Evolutionary conservation across 2,113 vertebrate species (phyloP), one percentile per base, ranked within the genome.

Genomic region (Petromus typicus): DNA sequence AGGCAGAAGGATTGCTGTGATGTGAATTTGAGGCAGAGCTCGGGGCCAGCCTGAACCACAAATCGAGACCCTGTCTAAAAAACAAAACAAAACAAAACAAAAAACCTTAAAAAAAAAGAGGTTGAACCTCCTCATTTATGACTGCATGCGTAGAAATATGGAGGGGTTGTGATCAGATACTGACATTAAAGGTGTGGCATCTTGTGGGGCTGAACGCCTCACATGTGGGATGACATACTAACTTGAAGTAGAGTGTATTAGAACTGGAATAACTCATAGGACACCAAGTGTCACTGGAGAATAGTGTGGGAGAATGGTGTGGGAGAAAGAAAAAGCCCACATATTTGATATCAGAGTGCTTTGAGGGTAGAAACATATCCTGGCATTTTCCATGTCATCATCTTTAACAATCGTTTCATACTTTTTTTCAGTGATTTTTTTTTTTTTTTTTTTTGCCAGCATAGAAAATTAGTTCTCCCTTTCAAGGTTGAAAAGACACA

Each of bases 401-500:
- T 61, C 91, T 96, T 96, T 69, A 92, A 88, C 34, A 51, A 76
- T 59, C 79, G 91, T 86, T 90, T 90, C 95, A 93, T 59, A 94
- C 2, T 7, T 25, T 89, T 92, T 91, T 90, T 32, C 9, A 59
- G 7, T 13, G 18, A 32, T 7, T 32, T 25, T 4, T 9, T 17
- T 18, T 25, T 25, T 43, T 10, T 43, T 64, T 37, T 54, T 12
- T 75, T 57, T 89, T 45, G n/a, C 64, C 12, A 45, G 16, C 56
- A 43, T 13, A 83, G 63, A 94, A 97, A 96, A 97, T 97, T 89
- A 97, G 45, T 64, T 92, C 69, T 97, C n/a, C 22, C 2, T 97
- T 98, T 97, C 93, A 96, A 97, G 96, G 95, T 13, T 97, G 81
- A 95, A 95, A 97, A 94, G 94, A 57, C 81, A 79, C 71, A 97